These are phyloP conservation scores for Brachionus rubens DNA, from an alignment of 1,140 invertebrate species.

Conservation along the genomic window DNA sequence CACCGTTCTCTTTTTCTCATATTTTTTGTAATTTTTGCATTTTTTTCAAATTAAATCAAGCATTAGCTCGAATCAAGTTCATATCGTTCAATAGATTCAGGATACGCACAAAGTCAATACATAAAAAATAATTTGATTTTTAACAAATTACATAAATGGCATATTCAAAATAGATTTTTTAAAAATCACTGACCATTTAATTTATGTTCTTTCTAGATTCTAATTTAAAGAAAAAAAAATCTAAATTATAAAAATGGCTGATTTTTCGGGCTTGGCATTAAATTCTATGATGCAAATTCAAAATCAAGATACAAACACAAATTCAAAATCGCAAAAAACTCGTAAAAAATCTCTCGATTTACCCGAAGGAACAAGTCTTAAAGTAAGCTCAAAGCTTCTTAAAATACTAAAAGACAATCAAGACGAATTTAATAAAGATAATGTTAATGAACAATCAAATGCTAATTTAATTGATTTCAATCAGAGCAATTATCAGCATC, in stretches of 20 bases:
- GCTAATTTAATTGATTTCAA: not conserved
- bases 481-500: not conserved
- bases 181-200: too few species aligned
- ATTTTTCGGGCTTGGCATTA: slow-evolving; percentile 38
- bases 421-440: not conserved
- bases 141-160: too few species aligned
- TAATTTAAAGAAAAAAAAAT: not conserved
- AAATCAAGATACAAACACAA: slow-evolving; percentile 6
- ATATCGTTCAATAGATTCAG: too few species aligned
- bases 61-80: too few species aligned
- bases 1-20: too few species aligned
- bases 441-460: not conserved
- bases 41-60: too few species aligned
- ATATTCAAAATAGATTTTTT: not conserved
- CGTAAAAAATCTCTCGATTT: slow-evolving; percentile 32
- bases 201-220: not conserved
- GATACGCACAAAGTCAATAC: too few species aligned
- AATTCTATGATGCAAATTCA: slow-evolving; percentile 42
- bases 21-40: too few species aligned
- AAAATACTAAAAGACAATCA: slow-evolving; percentile 43
- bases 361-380: not conserved
- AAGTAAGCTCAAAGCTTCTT: slow-evolving; percentile 21
- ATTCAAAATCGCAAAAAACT: not conserved
- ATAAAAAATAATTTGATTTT: too few species aligned
- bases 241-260: slow-evolving; percentile 16